Conservation (phyloP, 1,140 invertebrate genomes). For the Zaprionus nigranus region DNA sequence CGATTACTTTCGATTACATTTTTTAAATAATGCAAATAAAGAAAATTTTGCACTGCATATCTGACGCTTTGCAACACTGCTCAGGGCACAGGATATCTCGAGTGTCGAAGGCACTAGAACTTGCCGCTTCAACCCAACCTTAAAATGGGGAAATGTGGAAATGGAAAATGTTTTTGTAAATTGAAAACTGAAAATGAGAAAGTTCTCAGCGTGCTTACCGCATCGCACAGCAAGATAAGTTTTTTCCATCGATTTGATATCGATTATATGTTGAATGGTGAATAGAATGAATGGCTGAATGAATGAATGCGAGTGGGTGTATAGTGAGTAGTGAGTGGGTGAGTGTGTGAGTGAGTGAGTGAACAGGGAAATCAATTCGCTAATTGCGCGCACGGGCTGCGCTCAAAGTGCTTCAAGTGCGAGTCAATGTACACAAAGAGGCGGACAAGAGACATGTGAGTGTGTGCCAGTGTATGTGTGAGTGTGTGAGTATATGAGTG, state of each 20-base stretch:
- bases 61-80: too few relatives aligned
- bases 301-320: not conserved
- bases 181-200: not conserved
- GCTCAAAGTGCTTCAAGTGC: constrained; percentile 8
- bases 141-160: not conserved
- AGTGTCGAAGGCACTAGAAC: too few relatives aligned
- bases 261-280: not conserved
- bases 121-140: too few relatives aligned
- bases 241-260: constrained; percentile 4
- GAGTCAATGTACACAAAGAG: not conserved
- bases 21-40: too few relatives aligned
- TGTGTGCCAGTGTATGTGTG: not conserved
- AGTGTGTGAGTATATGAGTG: not conserved
- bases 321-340: not conserved
- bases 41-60: too few relatives aligned
- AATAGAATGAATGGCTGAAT: not conserved
- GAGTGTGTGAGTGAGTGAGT: not conserved
- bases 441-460: not conserved
- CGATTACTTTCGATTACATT: too few relatives aligned
- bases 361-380: constrained; percentile 15
- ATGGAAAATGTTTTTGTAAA: constrained; percentile 4
- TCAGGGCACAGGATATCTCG: too few relatives aligned
- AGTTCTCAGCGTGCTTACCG: not conserved
- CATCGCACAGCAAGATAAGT: not conserved
- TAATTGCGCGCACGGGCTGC: constrained; percentile 18